Evolutionary conservation across 2,888 invertebrate species (phyloP), one percentile per base, ranked within the genome.

Genomic region (Troides aeacus): DNA sequence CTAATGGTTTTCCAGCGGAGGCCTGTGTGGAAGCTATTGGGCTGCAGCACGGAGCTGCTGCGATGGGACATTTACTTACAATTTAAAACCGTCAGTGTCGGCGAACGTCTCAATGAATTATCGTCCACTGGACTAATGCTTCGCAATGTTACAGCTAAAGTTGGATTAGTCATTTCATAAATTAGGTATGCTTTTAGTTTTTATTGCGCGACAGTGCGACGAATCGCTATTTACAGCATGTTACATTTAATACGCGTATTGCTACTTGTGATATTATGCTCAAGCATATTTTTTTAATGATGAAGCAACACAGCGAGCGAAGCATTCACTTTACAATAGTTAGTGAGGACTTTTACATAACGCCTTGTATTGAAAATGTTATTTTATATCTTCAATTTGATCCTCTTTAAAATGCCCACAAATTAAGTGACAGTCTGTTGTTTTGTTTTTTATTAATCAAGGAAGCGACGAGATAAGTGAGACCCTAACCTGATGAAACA

Each of bases 91-190:
- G 71, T 61, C 73, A 62, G 73, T 75, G 72, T 75, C 74, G 74
- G 72, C 73, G 75, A 74, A 79, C 75, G 78, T 80, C 78, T 76
- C 76, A 77, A 81, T 82, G 79, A 79, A 77, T 81, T 77, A 78
- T 74, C 72, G 69, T 72, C 74, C 73, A 62, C 68, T 65, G 62
- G 62, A 71, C 71, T 66, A 68, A 72, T 76, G 75, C 74, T 70
- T 59, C 46, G 72, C 71, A 76, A 73, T 66, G 69, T 68, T 58
- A 63, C 65, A 67, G 57, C 68, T 69, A 68, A 68, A 36, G 65
- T 68, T 50, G 68, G 50, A 53, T 68, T 64, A 65, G 62, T 64
- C 64, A 62, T 68, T 71, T 68, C 71, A 68, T 65, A 71, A 68
- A 71, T 68, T 53, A 68, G 24, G 56, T 23, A 61, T 18, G 46